Conservation (phyloP, 2,888 invertebrate genomes). For the Merodon equestris region DNA sequence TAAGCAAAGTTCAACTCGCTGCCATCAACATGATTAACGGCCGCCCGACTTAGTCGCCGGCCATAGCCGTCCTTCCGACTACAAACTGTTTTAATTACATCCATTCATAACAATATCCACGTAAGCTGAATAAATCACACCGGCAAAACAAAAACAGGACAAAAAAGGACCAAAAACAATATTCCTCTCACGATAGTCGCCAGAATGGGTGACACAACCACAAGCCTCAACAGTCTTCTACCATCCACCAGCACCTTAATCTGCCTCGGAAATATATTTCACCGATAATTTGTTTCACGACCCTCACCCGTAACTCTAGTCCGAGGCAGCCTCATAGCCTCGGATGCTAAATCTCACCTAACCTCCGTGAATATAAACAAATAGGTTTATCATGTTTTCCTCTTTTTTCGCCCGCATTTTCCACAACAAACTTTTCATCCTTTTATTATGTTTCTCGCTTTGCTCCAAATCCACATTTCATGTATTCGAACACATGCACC, state of each 20-base stretch:
- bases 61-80: conserved; percentile 35
- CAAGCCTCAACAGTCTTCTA: conserved; percentile 1
- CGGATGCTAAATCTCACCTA: conserved; percentile 32
- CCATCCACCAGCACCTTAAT: conserved; percentile 13
- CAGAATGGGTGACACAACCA: background rate
- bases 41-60: conserved; percentile 15
- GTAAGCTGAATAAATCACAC: conserved; percentile 50
- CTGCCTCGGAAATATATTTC: conserved; percentile 26
- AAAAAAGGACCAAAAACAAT: conserved; percentile 13
- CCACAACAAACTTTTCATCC: conserved; percentile 49
- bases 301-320: background rate
- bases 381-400: conserved; percentile 28
- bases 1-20: conserved; percentile 7
- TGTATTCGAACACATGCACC: too few species aligned
- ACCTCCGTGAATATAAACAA: conserved; percentile 36
- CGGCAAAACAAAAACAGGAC: background rate
- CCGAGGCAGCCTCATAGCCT: background rate
- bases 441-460: conserved; percentile 34
- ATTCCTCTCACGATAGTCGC: conserved; percentile 9
- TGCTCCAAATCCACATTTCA: background rate
- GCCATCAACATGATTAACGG: conserved; percentile 48
- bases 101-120: conserved; percentile 35
- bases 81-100: conserved; percentile 30
- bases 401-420: conserved; percentile 1
- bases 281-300: conserved; percentile 43